Percentiles rank a stretch among this genome's conserved stretches.
These are phyloP conservation scores for Perodicticus potto DNA, from an alignment of 2,797 vertebrate species.

Conservation along the genomic window DNA sequence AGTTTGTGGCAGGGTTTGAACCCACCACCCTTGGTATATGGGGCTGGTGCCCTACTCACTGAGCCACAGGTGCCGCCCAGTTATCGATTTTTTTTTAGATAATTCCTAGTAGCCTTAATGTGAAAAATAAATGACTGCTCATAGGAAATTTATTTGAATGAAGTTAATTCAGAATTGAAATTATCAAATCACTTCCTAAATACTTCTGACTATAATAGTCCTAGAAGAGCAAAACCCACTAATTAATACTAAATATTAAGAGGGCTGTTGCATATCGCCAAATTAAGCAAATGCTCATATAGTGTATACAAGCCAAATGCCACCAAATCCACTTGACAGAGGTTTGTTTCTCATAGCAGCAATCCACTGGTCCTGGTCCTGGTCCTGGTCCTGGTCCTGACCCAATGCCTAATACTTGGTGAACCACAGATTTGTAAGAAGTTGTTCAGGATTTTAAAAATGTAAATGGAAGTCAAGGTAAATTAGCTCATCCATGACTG, in stretches of 20 bases:
- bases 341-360: background rate
- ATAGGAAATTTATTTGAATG: background rate
- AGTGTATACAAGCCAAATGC: background rate
- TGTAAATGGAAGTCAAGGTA: background rate
- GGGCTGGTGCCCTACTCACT: no score
- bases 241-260: slow-evolving; percentile 10
- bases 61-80: background rate
- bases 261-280: background rate
- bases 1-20: no score
- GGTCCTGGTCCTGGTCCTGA: background rate
- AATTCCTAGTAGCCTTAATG: background rate
- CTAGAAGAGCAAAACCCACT: slow-evolving; percentile 9
- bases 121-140: slow-evolving; percentile 11
- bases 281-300: background rate
- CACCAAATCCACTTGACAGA: background rate
- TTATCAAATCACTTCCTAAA: slow-evolving; percentile 20
- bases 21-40: no score
- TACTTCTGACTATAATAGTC: background rate
- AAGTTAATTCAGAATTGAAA: slow-evolving; percentile 50
- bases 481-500: slow-evolving; percentile 10
- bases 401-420: background rate
- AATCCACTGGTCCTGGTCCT: background rate
- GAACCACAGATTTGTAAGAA: slow-evolving; percentile 4
- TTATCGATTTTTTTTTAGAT: background rate
- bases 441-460: slow-evolving; percentile 29